Evolutionary conservation across 2,113 vertebrate species (phyloP).

Genomic region (Erpornis zantholeuca): DNA sequence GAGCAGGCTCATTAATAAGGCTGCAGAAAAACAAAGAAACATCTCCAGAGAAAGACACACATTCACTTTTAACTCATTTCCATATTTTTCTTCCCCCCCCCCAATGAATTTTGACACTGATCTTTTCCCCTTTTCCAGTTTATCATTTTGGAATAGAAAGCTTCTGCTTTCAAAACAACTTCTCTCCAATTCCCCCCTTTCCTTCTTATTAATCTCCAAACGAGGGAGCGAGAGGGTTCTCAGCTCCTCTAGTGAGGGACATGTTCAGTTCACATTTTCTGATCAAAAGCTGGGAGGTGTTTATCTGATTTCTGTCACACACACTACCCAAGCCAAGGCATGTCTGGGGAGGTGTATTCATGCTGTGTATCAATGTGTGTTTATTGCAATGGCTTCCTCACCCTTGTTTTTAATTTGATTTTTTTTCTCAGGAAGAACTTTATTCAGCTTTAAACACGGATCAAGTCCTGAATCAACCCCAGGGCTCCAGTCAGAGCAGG

Average conservation of each 20-base stretch:
- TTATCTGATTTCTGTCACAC: conserved; percentile 1
- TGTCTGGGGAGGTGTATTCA: background rate
- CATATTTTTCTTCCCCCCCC: background rate
- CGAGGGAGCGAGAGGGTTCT: background rate
- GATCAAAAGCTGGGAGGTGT: background rate
- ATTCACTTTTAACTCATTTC: background rate
- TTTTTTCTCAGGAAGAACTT: background rate
- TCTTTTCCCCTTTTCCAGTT: background rate
- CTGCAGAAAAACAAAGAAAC: background rate
- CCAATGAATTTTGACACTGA: background rate
- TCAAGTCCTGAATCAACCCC: background rate
- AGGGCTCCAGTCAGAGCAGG: background rate
- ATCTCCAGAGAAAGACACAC: background rate
- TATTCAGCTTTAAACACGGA: background rate
- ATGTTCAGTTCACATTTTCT: background rate
- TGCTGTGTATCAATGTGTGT: background rate
- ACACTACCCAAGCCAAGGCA: background rate
- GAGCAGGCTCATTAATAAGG: background rate
- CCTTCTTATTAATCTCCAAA: background rate
- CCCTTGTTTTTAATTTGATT: background rate
- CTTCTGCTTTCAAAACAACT: conserved; percentile 4
- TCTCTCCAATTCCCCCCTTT: background rate
- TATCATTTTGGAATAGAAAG: background rate
- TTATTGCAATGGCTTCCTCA: background rate
- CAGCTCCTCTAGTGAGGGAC: background rate